Evolutionary conservation across 2,113 vertebrate species (phyloP), one percentile per base, ranked within the genome.

Genomic region (Dasyornis broadbenti): DNA sequence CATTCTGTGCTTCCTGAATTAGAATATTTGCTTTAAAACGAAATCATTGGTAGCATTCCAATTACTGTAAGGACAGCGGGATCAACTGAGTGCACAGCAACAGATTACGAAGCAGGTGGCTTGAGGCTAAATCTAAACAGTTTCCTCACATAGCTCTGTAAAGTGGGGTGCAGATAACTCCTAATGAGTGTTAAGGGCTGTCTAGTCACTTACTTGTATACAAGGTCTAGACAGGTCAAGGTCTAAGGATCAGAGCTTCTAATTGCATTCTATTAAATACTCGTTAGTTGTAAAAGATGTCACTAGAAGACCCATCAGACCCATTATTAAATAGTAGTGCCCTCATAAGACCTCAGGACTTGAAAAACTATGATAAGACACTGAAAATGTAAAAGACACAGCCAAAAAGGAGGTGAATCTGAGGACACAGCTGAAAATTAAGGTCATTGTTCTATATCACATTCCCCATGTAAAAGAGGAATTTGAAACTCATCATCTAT

Each of bases 71-170:
- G 97, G 96, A 95, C 95, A 56, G 84, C 6, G 15, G 95, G 97
- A 97, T 98, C 97, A 97, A 37, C 68, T 7, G 94, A 96, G 97
- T 97, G 95, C 97, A 97, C 93, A 94, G 96, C 94, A 91, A 96
- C 97, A 97, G 97, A 98, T 98, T 98, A 97, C 35, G 7, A 96
- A 97, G 97, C 98, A 98, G 98, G 98, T 98, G 98, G 98, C 96
- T 97, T 97, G 65, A 93, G 97, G 98, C 92, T 98, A 98, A 98
- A 98, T 96, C 97, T 97, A 95, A 97, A 98, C 76, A 95, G 96
- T 98, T 98, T 98, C 97, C 97, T 98, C 96, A 82, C 94, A 95
- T 97, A 97, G 96, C 98, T 98, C 89, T 88, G 92, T 95, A 94
- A 97, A 97, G 97, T 97, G 97, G 95, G 97, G 92, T 94, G 95